phyloP scores from a whole-genome alignment of 2,888 invertebrate species.

The Pelosia muscerda region DNA sequence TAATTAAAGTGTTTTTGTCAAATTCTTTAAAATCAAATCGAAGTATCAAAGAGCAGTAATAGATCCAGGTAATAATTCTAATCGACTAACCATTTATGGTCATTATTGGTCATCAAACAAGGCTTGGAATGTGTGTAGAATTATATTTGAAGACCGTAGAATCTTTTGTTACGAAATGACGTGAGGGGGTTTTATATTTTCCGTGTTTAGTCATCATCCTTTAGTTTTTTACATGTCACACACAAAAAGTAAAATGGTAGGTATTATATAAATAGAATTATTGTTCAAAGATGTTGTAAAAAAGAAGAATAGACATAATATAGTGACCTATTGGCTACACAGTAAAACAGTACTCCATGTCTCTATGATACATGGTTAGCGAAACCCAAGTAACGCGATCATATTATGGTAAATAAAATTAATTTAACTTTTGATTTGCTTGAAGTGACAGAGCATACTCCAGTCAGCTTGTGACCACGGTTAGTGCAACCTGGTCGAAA shows the following conservation, averaged over 20 bases:
- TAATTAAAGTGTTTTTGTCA: neutral
- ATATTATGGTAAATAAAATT: too few species aligned
- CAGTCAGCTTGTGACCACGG: too few species aligned
- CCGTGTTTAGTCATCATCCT: neutral
- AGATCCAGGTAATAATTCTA: neutral
- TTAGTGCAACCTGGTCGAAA: too few species aligned
- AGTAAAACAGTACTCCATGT: neutral
- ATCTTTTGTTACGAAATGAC: neutral
- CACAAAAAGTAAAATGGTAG: neutral
- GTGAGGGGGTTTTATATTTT: neutral
- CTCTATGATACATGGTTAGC: too few species aligned
- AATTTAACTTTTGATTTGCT: too few species aligned
- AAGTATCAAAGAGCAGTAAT: neutral
- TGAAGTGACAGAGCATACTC: too few species aligned
- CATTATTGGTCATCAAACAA: neutral
- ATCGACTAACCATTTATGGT: neutral
- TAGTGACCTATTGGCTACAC: neutral
- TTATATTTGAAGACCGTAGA: neutral
- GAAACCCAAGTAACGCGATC: too few species aligned
- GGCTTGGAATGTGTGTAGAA: conserved; percentile 1
- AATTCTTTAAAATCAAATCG: neutral
- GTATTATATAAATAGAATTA: neutral
- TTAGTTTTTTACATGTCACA: neutral
- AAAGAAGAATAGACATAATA: neutral
- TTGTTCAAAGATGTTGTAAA: neutral